Evolutionary conservation across 2,113 vertebrate species (phyloP).

Genomic region (Orycteropus afer): DNA sequence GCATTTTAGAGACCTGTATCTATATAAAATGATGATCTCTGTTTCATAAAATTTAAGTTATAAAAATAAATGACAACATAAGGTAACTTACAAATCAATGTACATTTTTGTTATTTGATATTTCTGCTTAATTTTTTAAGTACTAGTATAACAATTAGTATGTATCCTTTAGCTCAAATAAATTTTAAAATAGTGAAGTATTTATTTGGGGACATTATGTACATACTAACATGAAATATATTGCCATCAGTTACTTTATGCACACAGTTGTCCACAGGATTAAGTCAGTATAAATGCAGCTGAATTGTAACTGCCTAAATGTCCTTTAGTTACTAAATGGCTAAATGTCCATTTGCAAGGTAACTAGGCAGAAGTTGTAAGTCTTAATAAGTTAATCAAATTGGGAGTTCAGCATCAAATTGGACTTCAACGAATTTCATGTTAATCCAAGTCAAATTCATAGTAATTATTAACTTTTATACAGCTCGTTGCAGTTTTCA

Average conservation of each 20-base stretch:
- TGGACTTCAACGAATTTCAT: not conserved
- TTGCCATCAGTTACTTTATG: not conserved
- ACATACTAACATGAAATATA: not conserved
- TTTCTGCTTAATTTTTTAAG: conserved; percentile 12
- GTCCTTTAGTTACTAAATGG: too few species aligned
- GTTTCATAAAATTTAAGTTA: not conserved
- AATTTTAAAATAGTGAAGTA: not conserved
- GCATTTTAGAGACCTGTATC: not conserved
- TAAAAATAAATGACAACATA: conserved; percentile 25
- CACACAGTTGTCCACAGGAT: not conserved
- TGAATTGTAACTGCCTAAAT: not conserved
- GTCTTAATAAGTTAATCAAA: not conserved
- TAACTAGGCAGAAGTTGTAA: not conserved
- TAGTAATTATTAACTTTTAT: not conserved
- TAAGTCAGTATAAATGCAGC: not conserved
- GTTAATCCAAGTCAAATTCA: not conserved
- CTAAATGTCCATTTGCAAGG: not conserved
- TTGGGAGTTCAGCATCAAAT: not conserved
- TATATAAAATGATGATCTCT: not conserved
- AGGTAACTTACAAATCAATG: not conserved
- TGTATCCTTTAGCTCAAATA: not conserved
- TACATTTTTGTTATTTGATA: not conserved
- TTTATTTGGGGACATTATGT: conserved; percentile 10
- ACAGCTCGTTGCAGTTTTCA: not conserved
- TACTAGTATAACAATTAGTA: not conserved